A percentile compares a stretch with the other conserved stretches of the same genome.
Evolutionary conservation across 2,113 vertebrate genomes (phyloP).

Genomic region (Oplegnathus fasciatus): DNA sequence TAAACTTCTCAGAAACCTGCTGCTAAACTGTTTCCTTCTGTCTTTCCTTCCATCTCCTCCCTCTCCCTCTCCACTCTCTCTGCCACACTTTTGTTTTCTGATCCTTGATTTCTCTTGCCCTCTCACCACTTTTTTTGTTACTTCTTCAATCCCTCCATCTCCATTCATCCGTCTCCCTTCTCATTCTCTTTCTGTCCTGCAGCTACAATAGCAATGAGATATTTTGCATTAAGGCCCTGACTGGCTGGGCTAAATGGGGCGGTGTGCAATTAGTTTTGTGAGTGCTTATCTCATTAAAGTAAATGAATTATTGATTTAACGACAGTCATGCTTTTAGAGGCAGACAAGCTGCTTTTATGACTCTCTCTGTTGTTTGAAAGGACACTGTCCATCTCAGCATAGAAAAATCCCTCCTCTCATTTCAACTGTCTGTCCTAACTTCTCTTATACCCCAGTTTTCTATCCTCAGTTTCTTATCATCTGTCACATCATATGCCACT

Average conservation of each 20-base stretch:
- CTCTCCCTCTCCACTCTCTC: conserved; percentile 18
- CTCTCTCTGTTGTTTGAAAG: conserved; percentile 81
- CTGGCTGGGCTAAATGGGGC: conserved; percentile 91
- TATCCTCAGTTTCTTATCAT: conserved; percentile 14
- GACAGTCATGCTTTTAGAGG: conserved; percentile 95
- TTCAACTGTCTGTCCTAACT: conserved; percentile 45
- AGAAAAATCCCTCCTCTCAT: conserved; percentile 41
- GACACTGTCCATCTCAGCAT: conserved; percentile 76
- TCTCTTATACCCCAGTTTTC: neutral
- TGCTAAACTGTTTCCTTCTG: neutral
- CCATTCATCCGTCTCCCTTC: conserved; percentile 55
- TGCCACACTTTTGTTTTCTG: conserved; percentile 40
- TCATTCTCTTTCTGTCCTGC: conserved; percentile 72
- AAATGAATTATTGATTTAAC: conserved; percentile 99
- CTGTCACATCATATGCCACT: conserved; percentile 7
- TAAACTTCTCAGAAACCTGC: conserved; percentile 5
- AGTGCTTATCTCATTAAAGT: conserved; percentile 99
- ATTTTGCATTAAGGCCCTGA: conserved; percentile 88
- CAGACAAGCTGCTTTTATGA: conserved; percentile 87
- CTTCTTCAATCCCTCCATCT: conserved; percentile 51
- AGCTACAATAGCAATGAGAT: conserved; percentile 82
- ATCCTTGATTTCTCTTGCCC: conserved; percentile 35
- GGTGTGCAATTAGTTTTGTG: conserved; percentile 96
- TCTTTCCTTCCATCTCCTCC: neutral
- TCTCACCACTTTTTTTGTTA: conserved; percentile 30